Evolutionary conservation across 2,113 vertebrate species (phyloP).

Genomic region (Nothocercus julius): DNA sequence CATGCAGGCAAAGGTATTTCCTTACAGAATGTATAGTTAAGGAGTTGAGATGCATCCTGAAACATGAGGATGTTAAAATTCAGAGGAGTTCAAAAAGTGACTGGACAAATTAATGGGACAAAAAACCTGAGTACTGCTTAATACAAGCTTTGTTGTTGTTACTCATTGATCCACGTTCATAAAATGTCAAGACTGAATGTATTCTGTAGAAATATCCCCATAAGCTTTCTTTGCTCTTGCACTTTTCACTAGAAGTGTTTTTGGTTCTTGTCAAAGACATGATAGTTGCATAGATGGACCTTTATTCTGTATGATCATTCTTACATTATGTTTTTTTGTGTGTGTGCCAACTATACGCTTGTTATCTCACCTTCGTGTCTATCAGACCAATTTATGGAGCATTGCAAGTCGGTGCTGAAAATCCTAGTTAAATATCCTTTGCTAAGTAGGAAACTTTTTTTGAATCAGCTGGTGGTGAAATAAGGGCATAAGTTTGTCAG

Average conservation of each 20-base stretch:
- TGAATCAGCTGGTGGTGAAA: constrained; percentile 41
- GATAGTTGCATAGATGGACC: not conserved
- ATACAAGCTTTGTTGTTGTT: not conserved
- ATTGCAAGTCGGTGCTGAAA: not conserved
- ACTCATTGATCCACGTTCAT: not conserved
- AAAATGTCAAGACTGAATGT: not conserved
- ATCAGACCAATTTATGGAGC: not conserved
- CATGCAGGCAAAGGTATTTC: not conserved
- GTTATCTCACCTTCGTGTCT: constrained; percentile 25
- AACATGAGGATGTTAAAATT: not conserved
- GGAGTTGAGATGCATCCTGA: not conserved
- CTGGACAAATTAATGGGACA: not conserved
- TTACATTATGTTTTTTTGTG: not conserved
- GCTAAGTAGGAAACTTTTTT: constrained; percentile 15
- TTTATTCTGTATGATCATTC: not conserved
- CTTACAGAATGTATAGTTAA: not conserved
- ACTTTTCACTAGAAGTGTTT: not conserved
- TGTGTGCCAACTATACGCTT: not conserved
- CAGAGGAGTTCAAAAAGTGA: not conserved
- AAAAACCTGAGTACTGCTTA: not conserved
- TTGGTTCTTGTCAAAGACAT: not conserved
- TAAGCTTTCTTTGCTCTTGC: not conserved
- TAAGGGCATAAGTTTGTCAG: not conserved
- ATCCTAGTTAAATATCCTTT: constrained; percentile 19
- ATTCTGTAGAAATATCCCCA: not conserved